Percentiles rank a stretch among this genome's conserved stretches.
phyloP scores from a whole-genome alignment of 2,888 invertebrate genomes.

The Amaurobius ferox region DNA sequence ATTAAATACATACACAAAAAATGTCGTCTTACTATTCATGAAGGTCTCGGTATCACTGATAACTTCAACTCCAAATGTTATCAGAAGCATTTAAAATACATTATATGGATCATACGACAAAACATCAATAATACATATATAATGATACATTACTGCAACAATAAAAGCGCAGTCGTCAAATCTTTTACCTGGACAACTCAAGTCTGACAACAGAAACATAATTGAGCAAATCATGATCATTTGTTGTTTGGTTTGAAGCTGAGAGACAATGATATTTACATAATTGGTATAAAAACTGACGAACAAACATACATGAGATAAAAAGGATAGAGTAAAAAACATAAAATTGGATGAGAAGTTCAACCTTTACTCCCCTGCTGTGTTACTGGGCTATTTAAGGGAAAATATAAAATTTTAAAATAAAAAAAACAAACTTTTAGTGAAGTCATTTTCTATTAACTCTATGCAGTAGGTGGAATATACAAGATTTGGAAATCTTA shows the following conservation, averaged over 20 bases:
- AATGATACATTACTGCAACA: slow-evolving; percentile 7
- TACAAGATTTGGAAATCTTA: too few relatives aligned
- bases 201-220: slow-evolving; percentile 32
- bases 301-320: background rate
- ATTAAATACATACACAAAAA: slow-evolving; percentile 32
- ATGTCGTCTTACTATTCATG: slow-evolving; percentile 9
- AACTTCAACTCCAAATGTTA: slow-evolving; percentile 7
- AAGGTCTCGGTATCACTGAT: slow-evolving; percentile 3
- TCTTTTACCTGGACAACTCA: slow-evolving; percentile 29
- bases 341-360: background rate
- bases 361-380: background rate
- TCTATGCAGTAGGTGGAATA: too few relatives aligned
- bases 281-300: background rate
- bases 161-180: slow-evolving; percentile 31
- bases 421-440: too few relatives aligned
- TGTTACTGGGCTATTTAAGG: too few relatives aligned
- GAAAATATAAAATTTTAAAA: too few relatives aligned
- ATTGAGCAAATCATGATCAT: slow-evolving; percentile 64
- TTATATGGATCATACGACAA: slow-evolving; percentile 49
- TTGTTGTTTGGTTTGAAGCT: slow-evolving; percentile 42
- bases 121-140: slow-evolving; percentile 20
- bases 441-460: too few relatives aligned
- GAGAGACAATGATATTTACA: slow-evolving; percentile 25
- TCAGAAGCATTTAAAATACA: slow-evolving; percentile 43
- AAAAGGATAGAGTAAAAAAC: background rate